Percentiles rank a stretch among this genome's conserved stretches.
Conservation (phyloP, 1,140 invertebrate genomes). For the Drosophila punjabiensis region DNA sequence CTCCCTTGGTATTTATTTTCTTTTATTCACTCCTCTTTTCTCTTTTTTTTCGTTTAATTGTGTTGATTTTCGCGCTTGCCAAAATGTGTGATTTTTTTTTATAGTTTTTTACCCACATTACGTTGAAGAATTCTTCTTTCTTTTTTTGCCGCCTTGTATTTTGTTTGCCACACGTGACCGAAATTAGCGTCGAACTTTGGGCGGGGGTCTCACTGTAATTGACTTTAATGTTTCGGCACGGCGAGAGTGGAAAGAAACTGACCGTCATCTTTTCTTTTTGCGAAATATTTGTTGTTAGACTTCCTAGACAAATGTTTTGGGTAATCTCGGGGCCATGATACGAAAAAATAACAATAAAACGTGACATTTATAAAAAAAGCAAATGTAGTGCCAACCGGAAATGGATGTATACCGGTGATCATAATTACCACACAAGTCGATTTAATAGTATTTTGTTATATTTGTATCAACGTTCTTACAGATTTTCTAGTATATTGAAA, state of each 20-base stretch:
- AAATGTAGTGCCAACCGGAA: no score
- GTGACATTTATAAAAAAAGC: not conserved
- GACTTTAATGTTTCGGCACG: constrained; percentile 32
- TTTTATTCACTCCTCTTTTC: not conserved
- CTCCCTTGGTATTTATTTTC: constrained; percentile 29
- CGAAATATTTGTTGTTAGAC: constrained; percentile 1
- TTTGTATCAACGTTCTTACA: not conserved
- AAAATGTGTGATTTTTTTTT: constrained; percentile 9
- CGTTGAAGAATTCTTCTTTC: not conserved
- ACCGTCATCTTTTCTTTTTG: constrained; percentile 28
- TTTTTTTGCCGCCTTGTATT: not conserved
- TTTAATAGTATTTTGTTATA: no score
- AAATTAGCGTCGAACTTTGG: constrained; percentile 34
- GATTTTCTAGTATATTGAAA: not conserved
- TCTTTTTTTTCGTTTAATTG: constrained; percentile 36
- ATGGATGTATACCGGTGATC: not conserved
- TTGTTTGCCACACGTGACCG: constrained; percentile 29
- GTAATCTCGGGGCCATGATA: not conserved
- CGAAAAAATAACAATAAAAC: not conserved
- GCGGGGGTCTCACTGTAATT: constrained; percentile 29
- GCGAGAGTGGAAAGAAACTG: constrained; percentile 9
- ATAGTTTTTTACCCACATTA: not conserved
- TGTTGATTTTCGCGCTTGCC: constrained; percentile 40
- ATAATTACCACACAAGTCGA: no score
- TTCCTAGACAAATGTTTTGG: not conserved